Conservation (phyloP, 2,113 vertebrate species). For the Manacus vitellinus region DNA sequence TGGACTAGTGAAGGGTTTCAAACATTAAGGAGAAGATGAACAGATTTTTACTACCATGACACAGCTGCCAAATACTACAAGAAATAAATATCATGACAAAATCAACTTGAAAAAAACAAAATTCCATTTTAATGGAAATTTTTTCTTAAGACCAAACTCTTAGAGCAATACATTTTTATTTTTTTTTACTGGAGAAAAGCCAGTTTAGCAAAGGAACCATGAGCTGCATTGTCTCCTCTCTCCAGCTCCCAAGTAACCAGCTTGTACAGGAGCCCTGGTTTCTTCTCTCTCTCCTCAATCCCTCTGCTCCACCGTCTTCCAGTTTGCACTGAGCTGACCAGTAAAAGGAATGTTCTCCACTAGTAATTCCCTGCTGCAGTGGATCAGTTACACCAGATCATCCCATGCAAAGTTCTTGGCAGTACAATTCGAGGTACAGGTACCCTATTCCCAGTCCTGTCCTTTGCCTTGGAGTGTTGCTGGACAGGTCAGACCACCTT, state of each 20-base stretch:
- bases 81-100: neutral
- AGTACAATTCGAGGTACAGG: neutral
- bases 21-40: neutral
- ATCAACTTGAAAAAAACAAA: neutral
- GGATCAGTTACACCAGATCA: neutral
- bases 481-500: neutral
- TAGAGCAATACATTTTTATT: neutral
- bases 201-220: neutral
- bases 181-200: neutral
- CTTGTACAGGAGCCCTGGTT: neutral
- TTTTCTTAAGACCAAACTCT: neutral
- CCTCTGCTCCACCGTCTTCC: neutral
- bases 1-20: neutral
- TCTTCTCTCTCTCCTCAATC: neutral
- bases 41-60: neutral
- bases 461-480: neutral
- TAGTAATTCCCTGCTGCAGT: neutral
- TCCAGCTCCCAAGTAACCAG: neutral
- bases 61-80: neutral
- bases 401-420: rapidly evolving
- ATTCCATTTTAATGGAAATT: neutral
- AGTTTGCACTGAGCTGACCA: neutral
- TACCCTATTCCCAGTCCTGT: neutral
- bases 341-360: neutral
- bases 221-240: neutral